Evolutionary conservation across 2,113 vertebrate species (phyloP), one percentile per base, ranked within the genome.

Genomic region (Leucopternis melanops): DNA sequence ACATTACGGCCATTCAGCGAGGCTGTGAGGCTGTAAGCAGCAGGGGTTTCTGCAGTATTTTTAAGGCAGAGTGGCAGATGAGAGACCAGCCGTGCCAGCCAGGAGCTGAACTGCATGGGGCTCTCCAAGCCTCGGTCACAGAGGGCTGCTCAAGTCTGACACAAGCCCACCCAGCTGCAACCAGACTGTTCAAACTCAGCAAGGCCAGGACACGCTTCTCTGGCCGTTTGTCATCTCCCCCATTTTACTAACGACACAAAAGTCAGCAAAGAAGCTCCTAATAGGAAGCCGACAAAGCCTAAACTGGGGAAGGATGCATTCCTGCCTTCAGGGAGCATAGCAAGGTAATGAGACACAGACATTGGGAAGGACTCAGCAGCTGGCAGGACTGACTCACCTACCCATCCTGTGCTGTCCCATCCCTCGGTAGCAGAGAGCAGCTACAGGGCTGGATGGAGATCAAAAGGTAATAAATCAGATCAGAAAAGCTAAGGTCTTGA

Each of bases 291-390:
- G 5, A 90, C 72, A 77, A 42, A 91, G 69, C 63, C 84, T 3
- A 73, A 45, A 12, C 42, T 2, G 14, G 71, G 91, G 71, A 66
- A 34, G 69, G 94, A 81, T 8, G 26, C 80, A 58, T 67, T 92
- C 86, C 90, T 92, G 93, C 86, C 95, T 93, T 17, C 23, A 7
- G 94, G 94, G 91, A 97, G 93, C 91, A 84, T 34, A 86, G 93
- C 88, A 3, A 62, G 86, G 87, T 0, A 44, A 27, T 67, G 95
- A 95, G 92, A 21, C 86, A 42, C 88, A 55, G 86, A 7, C 90
- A 16, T 0, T 7, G 52, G 66, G 65, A 9, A 61, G 86, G 38
- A 32, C 66, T 67, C 78, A 10, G 58, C 81, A 1, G 74, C 86
- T 69, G 26, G 1, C 50, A 65, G 83, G 4, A 18, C 77, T 96